phyloP scores from a whole-genome alignment of 2,113 vertebrate species.

The Ictidomys tridecemlineatus region DNA sequence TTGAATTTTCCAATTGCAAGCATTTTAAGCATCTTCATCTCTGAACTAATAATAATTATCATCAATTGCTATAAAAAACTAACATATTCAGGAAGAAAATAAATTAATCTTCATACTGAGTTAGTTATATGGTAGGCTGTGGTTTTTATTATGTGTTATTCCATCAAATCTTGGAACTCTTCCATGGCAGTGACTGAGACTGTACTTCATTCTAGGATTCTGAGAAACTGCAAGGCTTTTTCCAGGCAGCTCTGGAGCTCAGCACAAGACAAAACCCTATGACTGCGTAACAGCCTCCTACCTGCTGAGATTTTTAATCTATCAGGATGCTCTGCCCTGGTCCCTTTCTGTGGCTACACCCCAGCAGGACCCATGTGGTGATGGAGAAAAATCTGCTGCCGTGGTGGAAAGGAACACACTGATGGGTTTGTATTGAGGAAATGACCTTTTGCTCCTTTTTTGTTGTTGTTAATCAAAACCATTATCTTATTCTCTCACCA shows the following conservation, averaged over 20 bases:
- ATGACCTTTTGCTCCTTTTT: too few species aligned
- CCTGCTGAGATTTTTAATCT: conserved; percentile 93
- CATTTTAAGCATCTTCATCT: conserved; percentile 15
- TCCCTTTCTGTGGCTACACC: conserved; percentile 83
- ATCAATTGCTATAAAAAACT: not conserved
- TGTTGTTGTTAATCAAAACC: too few species aligned
- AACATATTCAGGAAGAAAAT: not conserved
- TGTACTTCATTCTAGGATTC: conserved; percentile 86
- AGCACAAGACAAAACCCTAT: conserved; percentile 96
- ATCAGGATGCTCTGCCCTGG: conserved; percentile 87
- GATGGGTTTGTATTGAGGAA: too few species aligned
- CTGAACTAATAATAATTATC: not conserved
- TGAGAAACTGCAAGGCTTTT: conserved; percentile 85
- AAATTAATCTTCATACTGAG: not conserved
- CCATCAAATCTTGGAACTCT: conserved; percentile 7
- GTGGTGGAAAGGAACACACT: conserved; percentile 92
- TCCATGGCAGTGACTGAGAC: not conserved
- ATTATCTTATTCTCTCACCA: too few species aligned
- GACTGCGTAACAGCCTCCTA: conserved; percentile 96
- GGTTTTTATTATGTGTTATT: not conserved
- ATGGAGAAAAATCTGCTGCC: conserved; percentile 61
- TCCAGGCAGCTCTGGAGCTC: conserved; percentile 93
- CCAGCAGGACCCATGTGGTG: conserved; percentile 43
- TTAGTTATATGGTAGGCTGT: not conserved
- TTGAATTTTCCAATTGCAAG: conserved; percentile 15